Base-by-base conservation (phyloP, 1,140 invertebrate genomes). In the Pseudomyrmex dendroicus region DNA sequence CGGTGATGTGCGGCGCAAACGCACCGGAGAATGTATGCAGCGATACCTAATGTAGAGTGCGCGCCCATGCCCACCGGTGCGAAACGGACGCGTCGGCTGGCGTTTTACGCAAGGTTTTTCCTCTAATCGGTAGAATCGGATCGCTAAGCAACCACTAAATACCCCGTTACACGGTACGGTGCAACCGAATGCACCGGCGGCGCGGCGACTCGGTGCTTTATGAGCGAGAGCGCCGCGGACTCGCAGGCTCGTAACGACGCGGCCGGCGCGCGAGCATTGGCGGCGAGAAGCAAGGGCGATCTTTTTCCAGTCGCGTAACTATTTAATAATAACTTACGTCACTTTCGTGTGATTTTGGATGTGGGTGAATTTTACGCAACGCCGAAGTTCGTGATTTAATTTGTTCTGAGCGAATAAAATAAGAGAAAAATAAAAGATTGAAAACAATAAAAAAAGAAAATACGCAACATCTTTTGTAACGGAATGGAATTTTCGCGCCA, bases 111-210 rank as follows among this genome's bases (percentile, higher is more conserved):
- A 90, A 91, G 82, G 72, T 76, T 91, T 90, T 90, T 88, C 72
- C 87, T 84, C 89, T 89, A 91, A 92, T 92, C 89, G 85, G 84
- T 84, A 89, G 86, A 92, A 92, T 92, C 89, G 86, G 84, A 92
- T 91, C 90, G 86, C 86, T 91, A 89, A 91, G 84, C 86, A 84
- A 66, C 85, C 77, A 83, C 86, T 91, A 91, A 92, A 90, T 83
- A 89, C 84, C 84, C 82, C 52, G 89, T 91, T 89, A 90, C 89
- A 88, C 86, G 87, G 68, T 87, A 85, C 88, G 74, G 70, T 76
- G 88, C 73, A 86, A 82, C 70, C 83, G 82, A 89, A 82, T 82
- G 82, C 86, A 82, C 78, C 78, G 77, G 25, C 85, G 74, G 15
- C 22, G 57, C 52, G 72, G 54, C 72, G 78, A 70, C 50, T 66